phyloP scores from a whole-genome alignment of 2,797 vertebrate genomes.

The Hybognathus amarus region DNA sequence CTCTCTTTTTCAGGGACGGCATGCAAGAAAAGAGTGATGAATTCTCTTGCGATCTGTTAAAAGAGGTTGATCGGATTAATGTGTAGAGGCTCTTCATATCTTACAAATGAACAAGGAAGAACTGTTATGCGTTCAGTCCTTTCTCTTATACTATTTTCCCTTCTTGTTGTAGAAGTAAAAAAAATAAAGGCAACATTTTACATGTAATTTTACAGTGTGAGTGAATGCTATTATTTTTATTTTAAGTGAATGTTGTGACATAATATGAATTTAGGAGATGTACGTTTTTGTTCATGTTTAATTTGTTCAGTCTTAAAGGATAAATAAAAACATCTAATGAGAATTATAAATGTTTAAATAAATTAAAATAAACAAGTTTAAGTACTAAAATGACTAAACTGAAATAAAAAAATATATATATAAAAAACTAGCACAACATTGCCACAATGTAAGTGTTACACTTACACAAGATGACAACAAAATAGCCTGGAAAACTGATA shows the following conservation, averaged over 20 bases:
- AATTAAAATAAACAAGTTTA: not conserved
- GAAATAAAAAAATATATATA: not conserved
- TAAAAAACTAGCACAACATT: too few relatives aligned
- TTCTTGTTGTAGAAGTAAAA: not conserved
- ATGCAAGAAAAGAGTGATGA: conserved; percentile 26
- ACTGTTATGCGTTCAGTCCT: not conserved
- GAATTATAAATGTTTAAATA: not conserved
- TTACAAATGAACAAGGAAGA: not conserved
- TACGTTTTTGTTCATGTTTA: not conserved
- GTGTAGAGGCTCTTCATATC: conserved; percentile 35
- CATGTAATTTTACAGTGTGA: not conserved
- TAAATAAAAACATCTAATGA: not conserved
- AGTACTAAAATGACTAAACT: not conserved
- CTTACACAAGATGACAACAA: not conserved
- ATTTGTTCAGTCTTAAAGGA: not conserved
- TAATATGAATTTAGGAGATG: not conserved
- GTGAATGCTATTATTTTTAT: not conserved
- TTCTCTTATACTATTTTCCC: not conserved
- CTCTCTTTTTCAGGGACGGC: conserved; percentile 6
- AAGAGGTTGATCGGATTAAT: not conserved
- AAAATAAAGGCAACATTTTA: not conserved
- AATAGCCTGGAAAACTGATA: not conserved
- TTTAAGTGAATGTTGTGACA: not conserved
- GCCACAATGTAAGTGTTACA: too few relatives aligned
- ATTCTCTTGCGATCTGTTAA: conserved; percentile 28